Conservation (phyloP, 1,140 invertebrate species). For the Drosophila tropicalis region DNA sequence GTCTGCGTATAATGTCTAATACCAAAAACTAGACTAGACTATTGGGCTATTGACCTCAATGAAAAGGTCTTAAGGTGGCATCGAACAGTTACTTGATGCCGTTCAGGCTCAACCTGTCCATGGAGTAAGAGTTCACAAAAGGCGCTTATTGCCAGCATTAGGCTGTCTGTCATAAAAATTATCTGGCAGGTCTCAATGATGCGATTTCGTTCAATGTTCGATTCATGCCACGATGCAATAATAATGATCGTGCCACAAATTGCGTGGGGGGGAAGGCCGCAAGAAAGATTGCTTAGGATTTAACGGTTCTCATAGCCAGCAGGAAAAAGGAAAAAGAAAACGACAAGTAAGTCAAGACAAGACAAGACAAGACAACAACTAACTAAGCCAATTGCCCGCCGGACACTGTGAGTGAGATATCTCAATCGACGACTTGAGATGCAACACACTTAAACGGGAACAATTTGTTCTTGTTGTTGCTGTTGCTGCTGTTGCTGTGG, state of each 20-base stretch:
- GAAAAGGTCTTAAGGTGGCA: conserved; percentile 12
- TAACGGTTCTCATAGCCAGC: conserved; percentile 18
- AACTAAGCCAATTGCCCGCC: conserved; percentile 46
- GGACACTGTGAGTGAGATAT: conserved; percentile 40
- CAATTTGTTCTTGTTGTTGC: conserved; percentile 36
- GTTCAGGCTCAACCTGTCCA: conserved; percentile 37
- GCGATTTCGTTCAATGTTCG: too few relatives aligned
- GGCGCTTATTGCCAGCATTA: conserved; percentile 22
- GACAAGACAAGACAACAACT: background rate
- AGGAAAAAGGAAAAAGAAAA: conserved; percentile 5
- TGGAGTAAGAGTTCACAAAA: background rate
- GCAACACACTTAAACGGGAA: conserved; percentile 47
- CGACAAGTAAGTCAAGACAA: conserved; percentile 6
- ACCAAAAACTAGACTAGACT: too few relatives aligned
- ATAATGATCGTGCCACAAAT: conserved; percentile 18
- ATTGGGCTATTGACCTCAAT: conserved; percentile 21
- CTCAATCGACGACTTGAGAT: conserved; percentile 65
- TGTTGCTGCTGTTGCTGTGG: conserved; percentile 39
- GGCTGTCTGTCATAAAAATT: conserved; percentile 43
- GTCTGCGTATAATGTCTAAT: background rate
- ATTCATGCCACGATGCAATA: background rate
- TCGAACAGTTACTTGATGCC: conserved; percentile 25
- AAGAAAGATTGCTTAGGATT: background rate
- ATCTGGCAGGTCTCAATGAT: conserved; percentile 7
- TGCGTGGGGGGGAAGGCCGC: conserved; percentile 6